phyloP scores from a whole-genome alignment of 2,888 invertebrate species.

The Phania funesta region DNA sequence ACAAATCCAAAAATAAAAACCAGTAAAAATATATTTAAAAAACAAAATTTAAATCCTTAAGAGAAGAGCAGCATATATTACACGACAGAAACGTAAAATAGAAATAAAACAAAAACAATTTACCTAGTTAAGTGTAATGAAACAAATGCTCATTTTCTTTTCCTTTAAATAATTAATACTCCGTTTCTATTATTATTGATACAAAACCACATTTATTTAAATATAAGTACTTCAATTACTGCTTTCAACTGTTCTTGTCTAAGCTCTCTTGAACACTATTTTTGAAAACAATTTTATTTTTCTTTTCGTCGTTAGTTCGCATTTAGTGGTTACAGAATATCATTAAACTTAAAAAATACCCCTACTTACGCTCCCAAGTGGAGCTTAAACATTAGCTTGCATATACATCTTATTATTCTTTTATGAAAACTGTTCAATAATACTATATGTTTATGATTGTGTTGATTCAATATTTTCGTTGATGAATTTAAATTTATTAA shows the following conservation, averaged over 20 bases:
- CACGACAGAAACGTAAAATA: slow-evolving; percentile 37
- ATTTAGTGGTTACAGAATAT: slow-evolving; percentile 56
- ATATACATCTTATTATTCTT: background rate
- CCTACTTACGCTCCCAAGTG: slow-evolving; percentile 6
- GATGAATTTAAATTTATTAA: too few species aligned
- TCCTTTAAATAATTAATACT: slow-evolving; percentile 24
- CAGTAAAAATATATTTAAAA: slow-evolving; percentile 39
- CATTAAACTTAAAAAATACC: slow-evolving; percentile 13
- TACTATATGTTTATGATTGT: background rate
- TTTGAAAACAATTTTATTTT: background rate
- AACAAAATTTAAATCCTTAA: slow-evolving; percentile 53
- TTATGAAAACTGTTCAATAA: background rate
- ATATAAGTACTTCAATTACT: slow-evolving; percentile 19
- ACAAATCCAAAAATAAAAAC: slow-evolving; percentile 56
- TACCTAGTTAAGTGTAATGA: slow-evolving; percentile 55
- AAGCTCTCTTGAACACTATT: slow-evolving; percentile 37
- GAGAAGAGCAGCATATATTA: slow-evolving; percentile 57
- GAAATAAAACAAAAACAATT: slow-evolving; percentile 37
- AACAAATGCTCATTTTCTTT: slow-evolving; percentile 31
- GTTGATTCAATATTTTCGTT: too few species aligned
- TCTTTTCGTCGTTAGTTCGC: slow-evolving; percentile 42
- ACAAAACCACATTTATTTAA: slow-evolving; percentile 13
- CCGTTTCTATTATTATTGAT: slow-evolving; percentile 1
- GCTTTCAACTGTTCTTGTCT: slow-evolving; percentile 25
- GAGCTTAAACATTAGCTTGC: slow-evolving; percentile 18